phyloP scores from a whole-genome alignment of 1,140 invertebrate genomes.

The Brachystomella parvula region DNA sequence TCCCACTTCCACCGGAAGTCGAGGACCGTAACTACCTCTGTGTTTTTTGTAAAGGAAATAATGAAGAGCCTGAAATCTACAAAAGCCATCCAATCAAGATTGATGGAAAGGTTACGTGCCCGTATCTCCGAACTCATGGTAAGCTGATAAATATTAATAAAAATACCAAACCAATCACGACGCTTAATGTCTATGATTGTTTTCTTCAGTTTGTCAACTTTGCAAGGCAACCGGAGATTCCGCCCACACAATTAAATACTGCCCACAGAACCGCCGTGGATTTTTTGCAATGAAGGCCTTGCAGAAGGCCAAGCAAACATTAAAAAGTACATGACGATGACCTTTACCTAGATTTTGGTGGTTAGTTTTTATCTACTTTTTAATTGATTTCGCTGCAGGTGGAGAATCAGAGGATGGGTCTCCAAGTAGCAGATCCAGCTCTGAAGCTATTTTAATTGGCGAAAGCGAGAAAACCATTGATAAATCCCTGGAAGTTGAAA shows the following conservation, averaged over 20 bases:
- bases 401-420: too few relatives aligned
- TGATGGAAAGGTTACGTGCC: conserved; percentile 23
- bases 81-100: conserved; percentile 23
- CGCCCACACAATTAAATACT: conserved; percentile 35
- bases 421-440: too few relatives aligned
- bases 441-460: too few relatives aligned
- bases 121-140: conserved; percentile 10
- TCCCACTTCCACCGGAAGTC: neutral
- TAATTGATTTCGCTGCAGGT: neutral
- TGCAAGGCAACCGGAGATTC: conserved; percentile 30
- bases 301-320: neutral
- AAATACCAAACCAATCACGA: too few relatives aligned
- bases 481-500: neutral
- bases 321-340: neutral
- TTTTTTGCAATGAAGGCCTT: conserved; percentile 25
- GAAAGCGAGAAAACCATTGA: too few relatives aligned
- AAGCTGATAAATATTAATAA: neutral
- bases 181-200: neutral
- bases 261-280: conserved; percentile 25
- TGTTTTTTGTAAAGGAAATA: conserved; percentile 28
- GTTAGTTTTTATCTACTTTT: too few relatives aligned
- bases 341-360: neutral
- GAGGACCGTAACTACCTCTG: conserved; percentile 12
- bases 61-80: conserved; percentile 22
- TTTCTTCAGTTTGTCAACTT: conserved; percentile 15